These are phyloP conservation scores for Temnothorax unifasciatus DNA, from an alignment of 2,888 invertebrate species.

Conservation along the genomic window DNA sequence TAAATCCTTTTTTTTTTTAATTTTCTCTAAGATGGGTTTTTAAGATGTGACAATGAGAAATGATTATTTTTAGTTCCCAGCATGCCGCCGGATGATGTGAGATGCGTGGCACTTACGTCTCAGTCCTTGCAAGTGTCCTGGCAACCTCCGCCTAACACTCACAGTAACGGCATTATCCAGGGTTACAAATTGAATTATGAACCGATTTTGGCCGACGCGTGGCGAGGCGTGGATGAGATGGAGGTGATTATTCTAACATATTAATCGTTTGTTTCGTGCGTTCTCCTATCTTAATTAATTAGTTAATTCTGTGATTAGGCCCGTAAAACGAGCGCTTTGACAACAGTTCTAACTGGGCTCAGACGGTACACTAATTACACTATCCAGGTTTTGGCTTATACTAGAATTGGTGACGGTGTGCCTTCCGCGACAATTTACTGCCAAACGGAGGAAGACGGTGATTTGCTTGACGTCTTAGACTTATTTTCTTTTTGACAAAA, in stretches of 20 bases:
- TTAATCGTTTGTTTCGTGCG: background rate
- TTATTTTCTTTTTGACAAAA: background rate
- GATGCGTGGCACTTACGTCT: slow-evolving; percentile 92
- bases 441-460: slow-evolving; percentile 93
- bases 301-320: slow-evolving; percentile 72
- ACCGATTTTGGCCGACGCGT: slow-evolving; percentile 88
- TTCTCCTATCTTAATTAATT: slow-evolving; percentile 17
- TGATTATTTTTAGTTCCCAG: slow-evolving; percentile 89
- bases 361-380: slow-evolving; percentile 94
- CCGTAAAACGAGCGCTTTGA: slow-evolving; percentile 90
- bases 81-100: slow-evolving; percentile 92
- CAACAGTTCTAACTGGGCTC: slow-evolving; percentile 90
- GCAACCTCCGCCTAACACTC: slow-evolving; percentile 92
- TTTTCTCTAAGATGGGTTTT: background rate
- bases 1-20: no score
- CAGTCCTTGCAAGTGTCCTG: slow-evolving; percentile 93
- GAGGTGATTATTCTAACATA: slow-evolving; percentile 77
- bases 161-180: slow-evolving; percentile 92
- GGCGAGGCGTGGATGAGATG: slow-evolving; percentile 85
- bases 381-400: slow-evolving; percentile 92
- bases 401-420: slow-evolving; percentile 92
- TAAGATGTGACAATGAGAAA: background rate
- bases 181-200: slow-evolving; percentile 92
- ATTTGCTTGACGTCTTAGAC: slow-evolving; percentile 6
- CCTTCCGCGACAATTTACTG: slow-evolving; percentile 90